Evolutionary conservation across 2,797 vertebrate species (phyloP), one percentile per base, ranked within the genome.

Genomic region (Gambusia yucatana): DNA sequence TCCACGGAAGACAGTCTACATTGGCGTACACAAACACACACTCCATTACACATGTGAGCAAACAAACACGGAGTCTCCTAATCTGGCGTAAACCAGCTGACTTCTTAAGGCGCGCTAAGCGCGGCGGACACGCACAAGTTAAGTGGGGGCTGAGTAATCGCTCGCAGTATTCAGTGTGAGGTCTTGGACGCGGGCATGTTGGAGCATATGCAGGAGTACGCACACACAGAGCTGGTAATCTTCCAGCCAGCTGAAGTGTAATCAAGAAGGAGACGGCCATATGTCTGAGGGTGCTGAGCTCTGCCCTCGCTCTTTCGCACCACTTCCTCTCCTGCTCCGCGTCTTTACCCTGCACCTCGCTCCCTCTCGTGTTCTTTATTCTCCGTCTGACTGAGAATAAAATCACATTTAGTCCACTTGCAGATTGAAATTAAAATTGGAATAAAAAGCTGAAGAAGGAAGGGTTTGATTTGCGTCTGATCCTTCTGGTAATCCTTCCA

Each of bases 201-300:
- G 22, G 46, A 89, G 81, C 90, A 93, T 91, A 92, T 92, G 89
- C 61, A 89, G 77, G 74, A 86, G 59, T 25, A 89, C 74, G 76
- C 78, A 87, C 83, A 88, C 73, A 89, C 30, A 82, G 88, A 87
- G 90, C 90, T 95, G 92, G 93, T 95, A 93, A 94, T 94, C 93
- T 92, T 94, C 93, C 92, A 93, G 90, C 92, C 91, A 94, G 93
- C 91, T 95, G 87, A 93, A 94, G 93, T 94, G 94, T 93, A 95
- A 95, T 95, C 94, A 94, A 94, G 93, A 93, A 92, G 94, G 90
- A 91, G 91, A 86, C 88, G 78, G 79, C 94, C 93, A 95, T 95
- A 95, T 95, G 94, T 93, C 89, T 94, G 91, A 93, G 91, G 88
- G 85, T 92, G 90, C 89, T 92, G 92, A 93, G 88, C 89, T 84